Conservation (phyloP, 1,140 invertebrate species). For the Zaprionus lachaisei region DNA sequence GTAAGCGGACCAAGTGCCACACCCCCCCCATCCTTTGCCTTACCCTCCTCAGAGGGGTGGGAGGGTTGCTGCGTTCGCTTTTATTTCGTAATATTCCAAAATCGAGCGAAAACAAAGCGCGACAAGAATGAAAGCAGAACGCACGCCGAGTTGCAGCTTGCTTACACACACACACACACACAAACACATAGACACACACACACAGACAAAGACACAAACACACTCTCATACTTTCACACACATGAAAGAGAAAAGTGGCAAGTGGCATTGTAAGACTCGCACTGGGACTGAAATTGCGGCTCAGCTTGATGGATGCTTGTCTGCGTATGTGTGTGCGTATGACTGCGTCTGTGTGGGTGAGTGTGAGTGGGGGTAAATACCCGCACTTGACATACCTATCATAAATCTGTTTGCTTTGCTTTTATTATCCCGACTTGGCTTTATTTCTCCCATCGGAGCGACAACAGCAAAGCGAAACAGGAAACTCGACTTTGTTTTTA, state of each 20-base stretch:
- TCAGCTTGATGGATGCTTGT: conserved; percentile 17
- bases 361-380: conserved; percentile 8
- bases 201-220: no score
- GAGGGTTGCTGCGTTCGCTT: conserved; percentile 7
- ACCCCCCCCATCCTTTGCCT: background rate
- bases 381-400: conserved; percentile 63
- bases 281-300: background rate
- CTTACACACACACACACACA: no score
- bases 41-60: background rate
- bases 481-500: conserved; percentile 10
- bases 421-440: conserved; percentile 25
- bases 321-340: background rate
- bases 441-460: background rate
- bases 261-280: conserved; percentile 12
- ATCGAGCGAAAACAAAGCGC: conserved; percentile 50
- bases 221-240: background rate
- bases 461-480: background rate
- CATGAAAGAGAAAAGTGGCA: conserved; percentile 1
- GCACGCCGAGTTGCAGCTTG: conserved; percentile 54
- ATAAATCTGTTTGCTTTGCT: conserved; percentile 30
- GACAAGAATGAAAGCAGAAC: conserved; percentile 37
- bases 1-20: conserved; percentile 48
- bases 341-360: background rate
- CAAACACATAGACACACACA: background rate
- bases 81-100: conserved; percentile 11